Base-by-base conservation (phyloP, 2,797 vertebrate species). In the Monodelphis domestica region DNA sequence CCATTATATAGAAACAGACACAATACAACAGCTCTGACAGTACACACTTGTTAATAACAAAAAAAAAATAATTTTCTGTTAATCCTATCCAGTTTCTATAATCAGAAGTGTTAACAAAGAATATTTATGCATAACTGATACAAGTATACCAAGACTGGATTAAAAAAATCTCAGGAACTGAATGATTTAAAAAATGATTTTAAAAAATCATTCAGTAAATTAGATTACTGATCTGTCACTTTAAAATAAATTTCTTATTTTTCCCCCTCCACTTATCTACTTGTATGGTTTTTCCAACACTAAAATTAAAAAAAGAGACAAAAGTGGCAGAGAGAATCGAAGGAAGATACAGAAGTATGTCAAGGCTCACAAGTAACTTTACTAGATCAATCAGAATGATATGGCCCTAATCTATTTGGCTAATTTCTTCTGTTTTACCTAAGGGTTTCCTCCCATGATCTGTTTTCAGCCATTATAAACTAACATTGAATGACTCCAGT, bases 31-130 rank as follows among this genome's bases (percentile, higher is more conserved):
- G 17, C 51, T 15, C 52, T 38, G 88, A n/a, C 5, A 6, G 52
- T 17, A 33, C 17, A 88, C 54, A 90, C 5, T 55, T n/a, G 12
- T 84, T 93, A 15, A 90, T 6, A 95, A 88, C 9, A 95, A 45
- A 50, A 57, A 57, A 28, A 57, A 57, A 63, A 63, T 17, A 90
- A 24, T 78, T 91, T 90, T 51, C 52, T 57, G 30, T 52, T 70
- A n/a, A 28, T 90, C 52, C 93, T 78, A 63, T 92, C 53, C 95
- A 88, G n/a, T n/a, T 63, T 89, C 63, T 7, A 54, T 7, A 55
- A 70, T 89, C 90, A 84, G 38, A 94, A 92, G 15, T n/a, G 38
- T 50, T 54, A 55, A 78, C 11, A 91, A n/a, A 90, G n/a, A 90
- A 92, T 88, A 89, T 51, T n/a, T 90, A 53, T 2, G 92, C 0